Evolutionary conservation across 2,797 vertebrate species (phyloP).

Genomic region (Cryptoprocta ferox): DNA sequence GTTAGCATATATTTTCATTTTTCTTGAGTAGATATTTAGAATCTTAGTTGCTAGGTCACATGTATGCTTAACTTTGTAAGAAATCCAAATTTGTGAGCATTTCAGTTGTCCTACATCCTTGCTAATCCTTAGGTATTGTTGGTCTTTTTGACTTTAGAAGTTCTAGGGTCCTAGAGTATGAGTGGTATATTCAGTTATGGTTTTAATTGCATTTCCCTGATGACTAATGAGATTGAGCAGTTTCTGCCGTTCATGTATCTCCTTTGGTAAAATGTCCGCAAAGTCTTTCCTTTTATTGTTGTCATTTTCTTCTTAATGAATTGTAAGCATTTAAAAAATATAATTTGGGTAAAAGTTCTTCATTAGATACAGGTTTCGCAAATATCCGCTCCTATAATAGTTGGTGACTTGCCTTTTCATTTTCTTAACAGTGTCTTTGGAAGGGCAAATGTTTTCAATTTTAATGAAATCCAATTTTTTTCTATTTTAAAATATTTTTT

Average conservation of each 20-base stretch:
- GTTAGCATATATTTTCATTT: not conserved
- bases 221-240: not conserved
- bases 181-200: not conserved
- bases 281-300: not conserved
- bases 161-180: not conserved
- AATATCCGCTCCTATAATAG: not conserved
- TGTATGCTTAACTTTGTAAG: not conserved
- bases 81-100: not conserved
- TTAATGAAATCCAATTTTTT: not conserved
- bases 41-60: not conserved
- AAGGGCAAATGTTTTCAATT: not conserved
- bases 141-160: conserved; percentile 1
- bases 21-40: not conserved
- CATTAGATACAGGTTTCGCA: not conserved
- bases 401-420: not conserved
- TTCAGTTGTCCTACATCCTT: not conserved
- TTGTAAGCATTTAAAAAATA: not conserved
- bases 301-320: not conserved
- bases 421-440: not conserved
- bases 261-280: not conserved
- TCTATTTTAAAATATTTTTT: not conserved
- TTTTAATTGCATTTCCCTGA: not conserved
- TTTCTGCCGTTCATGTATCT: not conserved
- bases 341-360: not conserved
- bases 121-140: not conserved